Base-by-base conservation (phyloP, 2,888 invertebrate genomes). In the Alloplasta piceator region DNA sequence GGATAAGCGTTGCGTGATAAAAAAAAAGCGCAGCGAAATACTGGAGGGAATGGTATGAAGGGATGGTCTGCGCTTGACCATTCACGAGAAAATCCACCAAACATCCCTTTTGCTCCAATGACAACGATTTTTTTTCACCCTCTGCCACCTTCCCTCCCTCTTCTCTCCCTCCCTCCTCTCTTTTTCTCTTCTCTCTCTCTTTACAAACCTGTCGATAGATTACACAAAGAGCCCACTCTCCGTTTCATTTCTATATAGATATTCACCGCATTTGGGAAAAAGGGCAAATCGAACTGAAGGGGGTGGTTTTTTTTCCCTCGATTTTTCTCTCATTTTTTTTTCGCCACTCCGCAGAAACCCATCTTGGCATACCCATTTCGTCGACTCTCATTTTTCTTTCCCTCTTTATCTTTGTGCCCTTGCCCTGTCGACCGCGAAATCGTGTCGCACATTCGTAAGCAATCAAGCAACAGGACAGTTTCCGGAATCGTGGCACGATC, bases 371-470 rank as follows among this genome's bases (percentile, higher is more conserved):
- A 52, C 48, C 48, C n/a, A 52, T 55, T 64, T 52, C 38, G 10
- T 50, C 76, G n/a, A 48, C 48, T 48, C 67, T 76, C 72, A 76
- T 76, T 75, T 76, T 70, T 82, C 78, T 78, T 71, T 71, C 48
- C 14, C 68, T 75, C 67, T 70, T 61, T 70, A 66, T 74, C 72
- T 68, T 48, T 16, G 43, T 41, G 67, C 14, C 64, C 61, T 60
- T 68, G 26, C 26, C 63, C 73, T 78, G 66, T 67, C 84, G 74
- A 81, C 84, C 85, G 83, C 82, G 86, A 87, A 88, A 87, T 87
- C 86, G 84, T 82, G 84, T 85, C 85, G 26, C 26, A 83, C 85
- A 86, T 88, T 87, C 85, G 86, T 85, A 84, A 79, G 88, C 87
- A 88, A 89, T 88, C 87, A 87, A 85, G 82, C 87, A 78, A 80